Evolutionary conservation across 2,888 invertebrate genomes (phyloP), one percentile per base, ranked within the genome.

Genomic region (Cosmia pyralina): DNA sequence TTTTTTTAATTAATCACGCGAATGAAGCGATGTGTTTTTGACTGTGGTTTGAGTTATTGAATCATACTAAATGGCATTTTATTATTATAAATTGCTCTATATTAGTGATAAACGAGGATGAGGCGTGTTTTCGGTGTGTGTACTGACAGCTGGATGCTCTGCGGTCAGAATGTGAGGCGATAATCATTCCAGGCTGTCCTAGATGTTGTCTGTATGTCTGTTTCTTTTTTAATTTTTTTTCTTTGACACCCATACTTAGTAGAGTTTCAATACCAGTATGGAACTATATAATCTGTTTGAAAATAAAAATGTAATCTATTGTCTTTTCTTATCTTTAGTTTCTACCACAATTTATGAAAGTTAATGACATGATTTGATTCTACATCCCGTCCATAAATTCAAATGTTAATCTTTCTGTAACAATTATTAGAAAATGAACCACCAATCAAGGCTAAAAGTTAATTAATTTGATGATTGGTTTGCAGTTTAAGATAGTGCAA

Each of bases 91-190:
- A 90, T 87, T 87, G 84, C 83, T 82, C 53, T 74, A 79, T 83
- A 57, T 88, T 87, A 86, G 87, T 87, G 81, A 71, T 69, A 71
- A 44, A 59, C 78, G 65, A 92, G 65, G 60, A 97, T 97, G 97
- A 96, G 96, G 92, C 93, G 96, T 69, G 96, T 96, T 46, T 96
- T 96, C 68, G 96, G 96, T 62, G 96, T 96, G 8, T 96, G 96
- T 89, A 94, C 96, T 8, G 97, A 96, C 83, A 94, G 96, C 84
- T 95, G 96, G 94, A 90, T 94, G 79, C 94, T 95, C 81, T 96
- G 96, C 87, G 95, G 96, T 86, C 96, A 96, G 92, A 96, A 96
- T 96, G 96, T 96, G 95, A 96, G 96, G 89, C 79, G 93, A 89
- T 91, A 92, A 87, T 87, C 83, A 90, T 93, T 90, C 89, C 92